Evolutionary conservation across 2,888 invertebrate genomes (phyloP).

Genomic region (Eilema depressum): DNA sequence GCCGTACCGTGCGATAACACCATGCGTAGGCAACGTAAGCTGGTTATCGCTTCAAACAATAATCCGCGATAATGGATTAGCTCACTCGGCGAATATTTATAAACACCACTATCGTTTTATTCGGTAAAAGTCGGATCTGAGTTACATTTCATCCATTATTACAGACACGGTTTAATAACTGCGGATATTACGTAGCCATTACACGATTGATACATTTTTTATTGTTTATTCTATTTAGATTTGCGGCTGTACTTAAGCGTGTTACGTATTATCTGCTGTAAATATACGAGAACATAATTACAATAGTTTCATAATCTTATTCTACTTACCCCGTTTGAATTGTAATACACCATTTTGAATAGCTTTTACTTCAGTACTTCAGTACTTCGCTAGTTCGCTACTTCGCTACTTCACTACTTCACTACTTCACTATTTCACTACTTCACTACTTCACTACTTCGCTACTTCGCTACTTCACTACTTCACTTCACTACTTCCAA

Average conservation of each 20-base stretch:
- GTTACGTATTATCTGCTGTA: slow-evolving; percentile 29
- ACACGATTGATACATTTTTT: slow-evolving; percentile 27
- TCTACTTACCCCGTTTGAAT: slow-evolving; percentile 38
- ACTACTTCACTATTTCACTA: slow-evolving; percentile 18
- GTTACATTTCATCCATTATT: slow-evolving; percentile 64
- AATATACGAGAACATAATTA: slow-evolving; percentile 23
- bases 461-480: slow-evolving; percentile 15
- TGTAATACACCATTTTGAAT: slow-evolving; percentile 36
- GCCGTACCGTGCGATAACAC: slow-evolving; percentile 57
- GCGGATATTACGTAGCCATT: slow-evolving; percentile 38
- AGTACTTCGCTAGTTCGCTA: no score
- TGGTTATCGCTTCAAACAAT: slow-evolving; percentile 79
- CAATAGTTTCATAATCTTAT: slow-evolving; percentile 32
- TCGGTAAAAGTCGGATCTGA: slow-evolving; percentile 69
- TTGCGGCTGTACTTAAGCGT: slow-evolving; percentile 29
- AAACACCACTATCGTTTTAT: slow-evolving; percentile 78
- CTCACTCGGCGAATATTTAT: slow-evolving; percentile 78
- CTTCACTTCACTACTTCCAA: slow-evolving; percentile 22
- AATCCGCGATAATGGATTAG: slow-evolving; percentile 86
- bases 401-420: slow-evolving; percentile 21
- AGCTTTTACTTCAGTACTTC: slow-evolving; percentile 19
- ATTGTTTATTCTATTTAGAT: slow-evolving; percentile 34
- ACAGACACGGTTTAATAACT: slow-evolving; percentile 58
- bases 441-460: no score
- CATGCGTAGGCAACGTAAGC: slow-evolving; percentile 67